A percentile compares a stretch with the other conserved stretches of the same genome.
Conservation (phyloP, 2,888 invertebrate genomes). For the Choristoneura rosaceana region DNA sequence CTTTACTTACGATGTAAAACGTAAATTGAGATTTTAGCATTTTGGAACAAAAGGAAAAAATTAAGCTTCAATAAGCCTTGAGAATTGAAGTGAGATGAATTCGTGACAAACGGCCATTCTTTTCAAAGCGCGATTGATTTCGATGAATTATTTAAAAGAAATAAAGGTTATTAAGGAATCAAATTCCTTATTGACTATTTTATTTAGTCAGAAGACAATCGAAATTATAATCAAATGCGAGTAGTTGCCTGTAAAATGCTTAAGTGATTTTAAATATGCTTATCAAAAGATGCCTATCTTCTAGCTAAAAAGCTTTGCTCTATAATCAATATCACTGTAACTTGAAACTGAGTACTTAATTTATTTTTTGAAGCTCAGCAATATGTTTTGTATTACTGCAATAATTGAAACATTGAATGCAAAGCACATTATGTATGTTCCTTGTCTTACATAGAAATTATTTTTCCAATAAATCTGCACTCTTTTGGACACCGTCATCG, state of each 20-base stretch:
- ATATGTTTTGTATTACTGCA: no score
- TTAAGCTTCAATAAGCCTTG: not conserved
- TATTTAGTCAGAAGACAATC: not conserved
- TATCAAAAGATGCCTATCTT: no score
- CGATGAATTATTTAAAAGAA: not conserved
- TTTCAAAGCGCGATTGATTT: conserved; percentile 10
- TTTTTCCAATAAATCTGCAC: no score
- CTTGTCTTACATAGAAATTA: no score
- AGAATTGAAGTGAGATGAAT: conserved; percentile 18
- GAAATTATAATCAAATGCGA: not conserved
- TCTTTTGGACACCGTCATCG: no score
- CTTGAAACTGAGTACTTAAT: not conserved
- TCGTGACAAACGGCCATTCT: conserved; percentile 30
- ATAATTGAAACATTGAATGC: no score
- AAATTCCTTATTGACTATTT: not conserved
- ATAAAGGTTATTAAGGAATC: conserved; percentile 2
- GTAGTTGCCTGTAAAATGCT: not conserved
- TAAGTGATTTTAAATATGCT: not conserved
- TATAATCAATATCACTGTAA: not conserved
- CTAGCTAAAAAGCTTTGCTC: no score
- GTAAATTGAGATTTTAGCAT: not conserved
- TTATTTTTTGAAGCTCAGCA: no score
- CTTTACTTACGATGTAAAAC: not conserved
- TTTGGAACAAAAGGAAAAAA: not conserved
- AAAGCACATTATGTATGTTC: no score